These are phyloP conservation scores for Centruroides sculpturatus DNA, from an alignment of 1,140 invertebrate genomes.

Conservation along the genomic window DNA sequence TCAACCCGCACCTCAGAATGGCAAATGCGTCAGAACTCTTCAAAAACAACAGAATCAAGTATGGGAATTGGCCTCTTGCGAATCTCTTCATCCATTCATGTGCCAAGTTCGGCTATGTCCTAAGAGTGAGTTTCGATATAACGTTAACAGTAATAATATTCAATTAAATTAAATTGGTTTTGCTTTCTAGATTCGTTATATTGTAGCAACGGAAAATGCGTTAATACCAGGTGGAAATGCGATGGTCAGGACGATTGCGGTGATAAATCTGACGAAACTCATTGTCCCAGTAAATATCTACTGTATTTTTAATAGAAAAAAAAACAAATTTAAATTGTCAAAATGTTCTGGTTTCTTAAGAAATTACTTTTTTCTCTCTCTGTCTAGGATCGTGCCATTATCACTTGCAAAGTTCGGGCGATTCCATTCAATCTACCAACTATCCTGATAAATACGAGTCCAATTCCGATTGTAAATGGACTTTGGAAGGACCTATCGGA, in stretches of 20 bases:
- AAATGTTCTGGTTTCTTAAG: too few relatives aligned
- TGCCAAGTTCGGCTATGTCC: slow-evolving; percentile 81
- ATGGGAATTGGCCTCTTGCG: slow-evolving; percentile 84
- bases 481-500: slow-evolving; percentile 85
- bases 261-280: slow-evolving; percentile 76
- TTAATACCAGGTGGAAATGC: slow-evolving; percentile 72
- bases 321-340: too few relatives aligned
- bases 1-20: slow-evolving; percentile 69
- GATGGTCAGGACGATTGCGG: slow-evolving; percentile 87
- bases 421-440: slow-evolving; percentile 84
- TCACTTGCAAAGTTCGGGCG: slow-evolving; percentile 64
- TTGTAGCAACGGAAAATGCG: slow-evolving; percentile 80
- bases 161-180: not conserved
- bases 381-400: slow-evolving; percentile 46
- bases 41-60: slow-evolving; percentile 43
- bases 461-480: slow-evolving; percentile 90
- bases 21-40: slow-evolving; percentile 67
- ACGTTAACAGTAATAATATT: not conserved
- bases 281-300: slow-evolving; percentile 48
- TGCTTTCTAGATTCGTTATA: slow-evolving; percentile 55
- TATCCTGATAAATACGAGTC: slow-evolving; percentile 85
- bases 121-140: slow-evolving; percentile 41
- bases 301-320: too few relatives aligned
- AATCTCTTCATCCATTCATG: slow-evolving; percentile 84
- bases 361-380: not conserved